phyloP scores from a whole-genome alignment of 2,888 invertebrate genomes.

The Blastobasis adustella region DNA sequence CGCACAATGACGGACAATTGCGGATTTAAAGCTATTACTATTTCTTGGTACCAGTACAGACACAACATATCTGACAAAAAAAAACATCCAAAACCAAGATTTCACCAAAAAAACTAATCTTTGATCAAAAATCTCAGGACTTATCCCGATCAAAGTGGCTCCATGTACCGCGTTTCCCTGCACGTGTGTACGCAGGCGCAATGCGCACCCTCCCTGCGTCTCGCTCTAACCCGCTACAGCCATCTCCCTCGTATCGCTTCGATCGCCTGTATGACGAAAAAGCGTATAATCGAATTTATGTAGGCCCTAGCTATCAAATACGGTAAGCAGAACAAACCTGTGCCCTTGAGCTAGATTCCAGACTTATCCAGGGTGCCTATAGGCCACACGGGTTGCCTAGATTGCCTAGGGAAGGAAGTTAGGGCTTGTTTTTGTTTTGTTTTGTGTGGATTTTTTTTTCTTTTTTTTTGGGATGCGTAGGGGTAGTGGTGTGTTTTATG shows the following conservation, averaged over 20 bases:
- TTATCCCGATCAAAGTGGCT: constrained; percentile 19
- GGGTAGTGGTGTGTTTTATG: no score
- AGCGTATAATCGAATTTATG: constrained; percentile 71
- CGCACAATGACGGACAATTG: no score
- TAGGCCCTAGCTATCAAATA: constrained; percentile 36
- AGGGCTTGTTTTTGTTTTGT: no score
- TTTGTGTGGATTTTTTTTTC: no score
- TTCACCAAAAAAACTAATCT: background rate
- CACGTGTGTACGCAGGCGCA: constrained; percentile 68
- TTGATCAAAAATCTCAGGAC: constrained; percentile 22
- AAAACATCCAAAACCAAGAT: no score
- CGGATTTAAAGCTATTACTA: no score
- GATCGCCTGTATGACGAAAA: constrained; percentile 72
- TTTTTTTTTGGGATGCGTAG: no score
- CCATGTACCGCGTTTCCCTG: constrained; percentile 28
- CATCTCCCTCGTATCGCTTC: constrained; percentile 50
- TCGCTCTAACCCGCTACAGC: constrained; percentile 31
- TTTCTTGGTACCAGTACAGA: no score
- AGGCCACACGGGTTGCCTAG: no score
- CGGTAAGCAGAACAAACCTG: constrained; percentile 32
- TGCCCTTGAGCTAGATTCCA: constrained; percentile 43
- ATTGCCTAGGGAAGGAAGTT: no score
- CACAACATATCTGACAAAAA: no score
- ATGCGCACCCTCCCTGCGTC: constrained; percentile 18
- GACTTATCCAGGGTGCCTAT: background rate